Conservation (phyloP, 2,797 vertebrate species). For the Coregonus ussuriensis region DNA sequence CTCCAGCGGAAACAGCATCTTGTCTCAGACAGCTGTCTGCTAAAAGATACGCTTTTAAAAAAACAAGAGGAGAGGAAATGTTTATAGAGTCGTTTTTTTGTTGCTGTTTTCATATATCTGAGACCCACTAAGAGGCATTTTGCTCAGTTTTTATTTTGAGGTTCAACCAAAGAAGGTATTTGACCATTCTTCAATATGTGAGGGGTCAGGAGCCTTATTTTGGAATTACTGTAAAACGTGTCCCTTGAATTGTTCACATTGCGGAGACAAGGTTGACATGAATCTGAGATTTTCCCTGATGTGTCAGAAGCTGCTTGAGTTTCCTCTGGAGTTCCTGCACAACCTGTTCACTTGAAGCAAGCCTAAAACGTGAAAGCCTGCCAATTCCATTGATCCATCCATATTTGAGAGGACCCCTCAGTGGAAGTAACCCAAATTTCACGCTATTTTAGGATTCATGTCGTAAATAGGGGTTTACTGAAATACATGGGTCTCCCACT, state of each 20-base stretch:
- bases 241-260: neutral
- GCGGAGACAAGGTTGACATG: neutral
- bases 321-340: slow-evolving; percentile 40
- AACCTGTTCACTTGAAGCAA: slow-evolving; percentile 45
- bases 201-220: neutral
- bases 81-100: slow-evolving; percentile 51
- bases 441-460: slow-evolving; percentile 69
- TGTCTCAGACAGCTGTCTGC: slow-evolving; percentile 74
- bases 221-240: neutral
- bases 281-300: slow-evolving; percentile 10
- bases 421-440: slow-evolving; percentile 78
- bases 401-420: slow-evolving; percentile 61
- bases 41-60: slow-evolving; percentile 9
- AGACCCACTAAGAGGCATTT: slow-evolving; percentile 48
- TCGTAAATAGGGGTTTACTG: slow-evolving; percentile 57
- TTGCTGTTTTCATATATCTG: slow-evolving; percentile 23
- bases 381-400: slow-evolving; percentile 59
- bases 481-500: slow-evolving; percentile 54
- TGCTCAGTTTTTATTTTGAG: slow-evolving; percentile 19
- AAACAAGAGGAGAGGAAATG: slow-evolving; percentile 39
- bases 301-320: slow-evolving; percentile 16
- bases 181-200: neutral
- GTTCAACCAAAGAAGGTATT: slow-evolving; percentile 17
- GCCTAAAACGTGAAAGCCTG: slow-evolving; percentile 55
- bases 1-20: slow-evolving; percentile 72